phyloP scores from a whole-genome alignment of 2,113 vertebrate genomes.

The Petroica traversi region DNA sequence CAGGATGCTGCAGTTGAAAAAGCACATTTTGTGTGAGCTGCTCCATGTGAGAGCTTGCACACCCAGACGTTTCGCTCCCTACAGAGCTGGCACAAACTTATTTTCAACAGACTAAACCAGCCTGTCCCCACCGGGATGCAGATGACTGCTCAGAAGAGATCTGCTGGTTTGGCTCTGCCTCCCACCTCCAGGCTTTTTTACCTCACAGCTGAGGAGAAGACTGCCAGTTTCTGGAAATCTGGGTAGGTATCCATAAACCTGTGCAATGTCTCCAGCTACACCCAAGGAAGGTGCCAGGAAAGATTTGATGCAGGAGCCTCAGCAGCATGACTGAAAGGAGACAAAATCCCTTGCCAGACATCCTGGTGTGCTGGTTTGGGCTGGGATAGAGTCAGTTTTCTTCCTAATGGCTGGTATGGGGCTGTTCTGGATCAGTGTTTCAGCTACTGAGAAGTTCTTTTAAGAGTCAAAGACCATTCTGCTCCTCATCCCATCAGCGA shows the following conservation, averaged over 20 bases:
- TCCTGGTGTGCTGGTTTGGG: not conserved
- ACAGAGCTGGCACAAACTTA: not conserved
- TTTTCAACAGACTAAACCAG: slow-evolving; percentile 8
- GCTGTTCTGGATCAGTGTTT: not conserved
- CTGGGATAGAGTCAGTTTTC: not conserved
- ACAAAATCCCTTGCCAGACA: not conserved
- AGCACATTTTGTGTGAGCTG: not conserved
- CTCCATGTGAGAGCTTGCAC: not conserved
- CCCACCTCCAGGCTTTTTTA: not conserved
- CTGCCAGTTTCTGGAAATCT: not conserved
- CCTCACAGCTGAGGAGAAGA: not conserved
- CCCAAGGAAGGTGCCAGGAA: not conserved
- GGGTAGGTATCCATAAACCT: not conserved
- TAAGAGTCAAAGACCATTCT: not conserved
- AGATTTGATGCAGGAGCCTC: not conserved
- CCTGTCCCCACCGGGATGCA: not conserved
- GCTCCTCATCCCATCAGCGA: not conserved
- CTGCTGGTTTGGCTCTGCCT: not conserved
- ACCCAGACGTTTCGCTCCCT: not conserved
- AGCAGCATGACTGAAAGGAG: not conserved
- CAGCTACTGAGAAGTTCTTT: not conserved
- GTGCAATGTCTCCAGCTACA: not conserved
- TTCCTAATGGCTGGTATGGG: not conserved
- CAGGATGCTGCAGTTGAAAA: not conserved
- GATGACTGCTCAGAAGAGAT: not conserved